Percentiles rank a stretch among this genome's conserved stretches.
These are phyloP conservation scores for Artemisiospiza belli DNA, from an alignment of 2,113 vertebrate genomes.

Conservation along the genomic window DNA sequence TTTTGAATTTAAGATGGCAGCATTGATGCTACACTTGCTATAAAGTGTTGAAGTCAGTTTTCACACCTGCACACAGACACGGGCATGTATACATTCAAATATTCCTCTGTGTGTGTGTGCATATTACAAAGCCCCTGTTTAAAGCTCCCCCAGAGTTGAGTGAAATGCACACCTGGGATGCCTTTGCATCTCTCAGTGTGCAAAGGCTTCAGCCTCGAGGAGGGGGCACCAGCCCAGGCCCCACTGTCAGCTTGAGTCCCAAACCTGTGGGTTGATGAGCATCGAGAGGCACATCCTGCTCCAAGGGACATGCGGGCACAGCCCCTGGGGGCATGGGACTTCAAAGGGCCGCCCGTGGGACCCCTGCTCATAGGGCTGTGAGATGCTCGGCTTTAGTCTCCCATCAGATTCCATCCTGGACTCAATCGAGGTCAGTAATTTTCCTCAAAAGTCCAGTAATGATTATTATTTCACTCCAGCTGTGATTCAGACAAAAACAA, in stretches of 20 bases:
- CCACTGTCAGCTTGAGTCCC: neutral
- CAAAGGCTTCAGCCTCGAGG: neutral
- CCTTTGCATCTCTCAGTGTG: neutral
- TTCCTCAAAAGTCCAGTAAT: neutral
- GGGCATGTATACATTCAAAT: too few species aligned
- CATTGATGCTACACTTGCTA: neutral
- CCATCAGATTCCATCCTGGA: neutral
- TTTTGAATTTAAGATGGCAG: neutral
- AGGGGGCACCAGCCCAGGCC: neutral
- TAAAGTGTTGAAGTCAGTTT: too few species aligned
- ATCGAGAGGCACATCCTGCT: neutral
- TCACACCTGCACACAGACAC: neutral
- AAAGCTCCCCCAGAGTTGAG: neutral
- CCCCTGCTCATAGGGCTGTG: accelerated
- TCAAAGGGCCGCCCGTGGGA: too few species aligned
- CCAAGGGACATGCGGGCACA: neutral
- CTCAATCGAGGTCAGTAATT: neutral
- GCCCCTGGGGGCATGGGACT: neutral
- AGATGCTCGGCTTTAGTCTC: neutral
- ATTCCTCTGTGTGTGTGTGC: neutral
- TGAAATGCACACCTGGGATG: neutral
- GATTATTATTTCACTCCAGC: neutral
- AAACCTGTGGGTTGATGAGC: too few species aligned
- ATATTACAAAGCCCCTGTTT: too few species aligned
- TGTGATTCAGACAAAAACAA: neutral